Percentiles rank a stretch among this genome's conserved stretches.
Conservation (phyloP, 2,888 invertebrate species). For the Archaeoteleia sp. region DNA sequence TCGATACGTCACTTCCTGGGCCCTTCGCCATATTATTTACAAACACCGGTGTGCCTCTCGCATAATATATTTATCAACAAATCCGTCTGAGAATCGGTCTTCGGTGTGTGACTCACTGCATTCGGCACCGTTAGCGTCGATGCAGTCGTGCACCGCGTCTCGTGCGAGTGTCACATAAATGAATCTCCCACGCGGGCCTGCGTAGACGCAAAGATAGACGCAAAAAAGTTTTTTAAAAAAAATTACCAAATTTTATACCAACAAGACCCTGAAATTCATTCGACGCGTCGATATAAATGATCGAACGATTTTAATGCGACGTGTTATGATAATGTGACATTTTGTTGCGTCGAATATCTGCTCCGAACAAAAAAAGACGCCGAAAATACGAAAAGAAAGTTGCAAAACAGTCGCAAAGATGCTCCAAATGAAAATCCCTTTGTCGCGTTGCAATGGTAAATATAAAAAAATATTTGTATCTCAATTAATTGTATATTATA, state of each 20-base stretch:
- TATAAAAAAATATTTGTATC: too few relatives aligned
- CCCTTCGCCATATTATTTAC: slow-evolving; percentile 42
- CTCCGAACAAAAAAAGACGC: too few relatives aligned
- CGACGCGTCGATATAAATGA: too few relatives aligned
- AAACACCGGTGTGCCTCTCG: slow-evolving; percentile 36
- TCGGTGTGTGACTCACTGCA: slow-evolving; percentile 33
- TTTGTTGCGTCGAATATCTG: too few relatives aligned
- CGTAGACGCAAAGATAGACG: too few relatives aligned
- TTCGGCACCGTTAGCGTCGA: slow-evolving; percentile 2
- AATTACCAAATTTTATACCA: slow-evolving; percentile 38
- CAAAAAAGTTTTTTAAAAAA: slow-evolving; percentile 15
- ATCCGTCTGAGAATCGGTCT: slow-evolving; percentile 34
- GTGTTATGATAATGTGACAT: too few relatives aligned
- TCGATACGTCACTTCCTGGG: slow-evolving; percentile 33
- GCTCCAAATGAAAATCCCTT: too few relatives aligned
- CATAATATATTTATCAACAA: slow-evolving; percentile 48
- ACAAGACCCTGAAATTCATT: slow-evolving; percentile 41
- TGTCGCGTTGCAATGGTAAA: too few relatives aligned
- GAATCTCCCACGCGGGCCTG: slow-evolving; percentile 41
- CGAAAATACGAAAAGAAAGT: too few relatives aligned
- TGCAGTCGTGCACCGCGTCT: slow-evolving; percentile 33
- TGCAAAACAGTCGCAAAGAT: too few relatives aligned
- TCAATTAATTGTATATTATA: too few relatives aligned
- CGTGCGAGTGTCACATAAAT: slow-evolving; percentile 44
- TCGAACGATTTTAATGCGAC: too few relatives aligned